Base-by-base conservation (phyloP, 2,113 vertebrate species). In the Elachura formosa region DNA sequence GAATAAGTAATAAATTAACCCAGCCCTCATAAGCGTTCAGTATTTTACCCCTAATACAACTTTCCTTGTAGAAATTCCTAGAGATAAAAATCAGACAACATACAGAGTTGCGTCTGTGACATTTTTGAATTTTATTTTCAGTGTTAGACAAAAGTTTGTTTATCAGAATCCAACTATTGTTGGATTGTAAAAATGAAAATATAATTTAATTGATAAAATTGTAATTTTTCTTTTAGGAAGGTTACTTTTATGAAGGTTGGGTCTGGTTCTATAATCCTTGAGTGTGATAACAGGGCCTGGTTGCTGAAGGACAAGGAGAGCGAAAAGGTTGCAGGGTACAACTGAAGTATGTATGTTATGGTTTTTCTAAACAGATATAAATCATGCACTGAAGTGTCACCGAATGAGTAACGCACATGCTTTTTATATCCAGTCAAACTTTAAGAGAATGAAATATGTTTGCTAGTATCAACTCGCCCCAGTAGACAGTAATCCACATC, bases 381-480 rank as follows among this genome's bases (percentile, higher is more conserved):
- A 91, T 96, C 64, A 95, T 58, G 49, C 63, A 68, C 55, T 89
- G 75, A 90, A 49, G 54, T 86, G 78, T 85, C 73, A 89, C 56
- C 0, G 11, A 85, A 93, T 73, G 84, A 94, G 82, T 94, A 89
- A 83, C 34, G 0, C 73, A 66, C 56, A 66, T 95, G 93, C 77
- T 93, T 95, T 94, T 93, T 90, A 89, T 75, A 94, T 69, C 86
- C 87, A 79, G 62, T 94, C 91, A 83, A 93, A 79, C n/a, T 82
- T 96, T 74, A 90, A 51, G 83, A 93, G 92, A 95, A 95, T 94
- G 90, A 97, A 94, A 80, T 86, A 88, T 72, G 22, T 93, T 95
- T 81, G 71, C 81, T 76, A 72, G 36, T 87, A 93, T 93, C 89
- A 95, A 82, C 84, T 77, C 5, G 18, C 72, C 91, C 91, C 92